Evolutionary conservation across 2,113 vertebrate species (phyloP), one percentile per base, ranked within the genome.

Genomic region (Chaetorhynchus papuensis): DNA sequence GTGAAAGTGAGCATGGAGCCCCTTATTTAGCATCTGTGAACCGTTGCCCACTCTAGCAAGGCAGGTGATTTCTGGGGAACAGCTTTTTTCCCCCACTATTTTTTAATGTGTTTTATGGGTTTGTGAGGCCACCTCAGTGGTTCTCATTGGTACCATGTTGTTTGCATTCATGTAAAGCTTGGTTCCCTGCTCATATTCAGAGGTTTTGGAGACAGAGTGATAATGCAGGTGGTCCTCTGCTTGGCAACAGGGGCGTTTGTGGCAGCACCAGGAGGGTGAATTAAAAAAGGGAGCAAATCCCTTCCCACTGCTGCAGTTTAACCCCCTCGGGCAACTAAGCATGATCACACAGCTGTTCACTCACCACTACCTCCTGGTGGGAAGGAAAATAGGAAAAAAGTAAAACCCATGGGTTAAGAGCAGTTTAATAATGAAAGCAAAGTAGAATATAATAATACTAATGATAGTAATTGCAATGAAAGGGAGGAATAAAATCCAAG

Each of bases 81-180:
- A 57, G 22, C 24, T 63, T 74, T 83, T 50, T 26, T n/a, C 16
- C 26, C 39, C 39, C 71, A 1, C 4, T 23, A 16, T 0, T 0
- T 37, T 84, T 84, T 21, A 45, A 27, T 31, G 13, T 52, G 27
- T 47, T 75, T 20, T 61, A 37, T n/a, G 47, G 33, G 33, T 76
- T 77, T 82, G 12, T 72, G 77, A 45, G 50, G 64, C 50, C 37
- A 35, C 18, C 53, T 86, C 21, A 9, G 27, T 13, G 6, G 21
- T 52, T 83, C 59, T 35, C 7, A 6, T 4, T 16, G 45, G 17
- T 81, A 50, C 28, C 0, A 0, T 11, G 5, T 53, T 63, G 10
- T 44, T 63, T 59, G 47, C 56, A 45, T 82, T 70, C 2, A 4
- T 64, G 23, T 19, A 71, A 77, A 75, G 26, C 23, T 64, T 78